Evolutionary conservation across 2,888 invertebrate species (phyloP).

Genomic region (Operophtera brumata): DNA sequence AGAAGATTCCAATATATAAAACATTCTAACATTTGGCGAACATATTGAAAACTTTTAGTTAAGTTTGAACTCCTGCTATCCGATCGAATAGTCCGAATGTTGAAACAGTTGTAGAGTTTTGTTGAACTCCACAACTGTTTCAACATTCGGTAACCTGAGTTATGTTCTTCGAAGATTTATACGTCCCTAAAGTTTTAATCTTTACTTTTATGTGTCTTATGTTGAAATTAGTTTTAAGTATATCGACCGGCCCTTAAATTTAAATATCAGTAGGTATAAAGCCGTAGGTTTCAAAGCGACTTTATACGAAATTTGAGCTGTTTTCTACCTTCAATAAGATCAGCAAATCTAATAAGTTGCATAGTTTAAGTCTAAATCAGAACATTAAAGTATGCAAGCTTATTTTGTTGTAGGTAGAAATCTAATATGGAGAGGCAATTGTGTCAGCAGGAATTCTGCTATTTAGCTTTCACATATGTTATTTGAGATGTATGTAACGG

Average conservation of each 20-base stretch:
- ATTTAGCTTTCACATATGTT: constrained; percentile 2
- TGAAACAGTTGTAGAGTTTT: neutral
- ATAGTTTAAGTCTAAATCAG: constrained; percentile 1
- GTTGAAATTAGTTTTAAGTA: constrained; percentile 41
- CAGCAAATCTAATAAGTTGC: constrained; percentile 7
- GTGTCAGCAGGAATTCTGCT: neutral
- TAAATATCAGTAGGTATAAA: neutral
- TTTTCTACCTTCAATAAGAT: neutral
- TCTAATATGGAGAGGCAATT: neutral
- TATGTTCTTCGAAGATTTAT: constrained; percentile 43
- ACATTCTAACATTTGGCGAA: too few relatives aligned
- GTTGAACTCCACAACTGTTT: constrained; percentile 16
- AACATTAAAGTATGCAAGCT: neutral
- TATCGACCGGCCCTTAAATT: constrained; percentile 32
- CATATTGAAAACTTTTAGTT: neutral
- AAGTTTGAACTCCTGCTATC: constrained; percentile 10
- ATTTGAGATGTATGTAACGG: constrained; percentile 6
- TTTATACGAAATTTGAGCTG: neutral
- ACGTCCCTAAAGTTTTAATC: constrained; percentile 35
- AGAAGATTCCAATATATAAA: too few relatives aligned
- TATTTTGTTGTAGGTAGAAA: neutral
- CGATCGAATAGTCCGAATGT: constrained; percentile 7
- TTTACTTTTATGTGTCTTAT: constrained; percentile 42
- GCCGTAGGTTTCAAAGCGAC: neutral
- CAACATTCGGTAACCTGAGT: constrained; percentile 35